Percentiles rank a stretch among this genome's conserved stretches.
Evolutionary conservation across 2,888 invertebrate species (phyloP).

Genomic region (Drosophila paranaensis): DNA sequence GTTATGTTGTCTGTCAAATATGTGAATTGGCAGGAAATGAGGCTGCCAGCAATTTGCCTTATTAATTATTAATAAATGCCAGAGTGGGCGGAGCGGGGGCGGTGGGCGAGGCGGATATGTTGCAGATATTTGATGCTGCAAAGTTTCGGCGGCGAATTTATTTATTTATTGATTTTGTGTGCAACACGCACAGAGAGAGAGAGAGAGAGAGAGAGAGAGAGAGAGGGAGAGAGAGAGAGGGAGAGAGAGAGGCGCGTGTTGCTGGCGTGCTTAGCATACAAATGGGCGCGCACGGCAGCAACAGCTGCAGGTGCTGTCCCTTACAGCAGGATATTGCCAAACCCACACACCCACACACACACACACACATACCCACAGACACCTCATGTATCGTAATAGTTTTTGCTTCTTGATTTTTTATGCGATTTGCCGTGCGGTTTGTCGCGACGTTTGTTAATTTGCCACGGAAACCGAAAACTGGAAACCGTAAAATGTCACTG

Average conservation of each 20-base stretch:
- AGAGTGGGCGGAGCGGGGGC: background rate
- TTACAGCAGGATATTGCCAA: conserved; percentile 50
- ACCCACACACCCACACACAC: conserved; percentile 14
- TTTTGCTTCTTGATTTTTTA: conserved; percentile 29
- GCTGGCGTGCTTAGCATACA: conserved; percentile 70
- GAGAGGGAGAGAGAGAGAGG: too few species aligned
- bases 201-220: conserved; percentile 4
- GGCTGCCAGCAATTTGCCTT: conserved; percentile 56
- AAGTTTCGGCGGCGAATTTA: conserved; percentile 48
- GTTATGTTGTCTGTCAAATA: conserved; percentile 55
- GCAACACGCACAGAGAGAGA: conserved; percentile 7
- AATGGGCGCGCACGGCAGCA: conserved; percentile 58
- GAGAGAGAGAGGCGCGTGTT: conserved; percentile 13
- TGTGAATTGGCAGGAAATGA: conserved; percentile 56
- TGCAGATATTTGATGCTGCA: conserved; percentile 26
- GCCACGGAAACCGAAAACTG: conserved; percentile 59
- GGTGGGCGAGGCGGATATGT: background rate
- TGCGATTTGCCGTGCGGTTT: conserved; percentile 57
- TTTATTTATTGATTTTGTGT: conserved; percentile 73
- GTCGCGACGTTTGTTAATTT: conserved; percentile 78
- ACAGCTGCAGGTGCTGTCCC: conserved; percentile 56
- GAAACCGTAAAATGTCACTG: conserved; percentile 6
- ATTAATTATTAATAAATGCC: conserved; percentile 56
- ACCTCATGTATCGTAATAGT: conserved; percentile 51
- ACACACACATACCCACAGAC: conserved; percentile 24